Percentiles rank a stretch among this genome's conserved stretches.
phyloP scores from a whole-genome alignment of 2,888 invertebrate species.

The Trachelus iudaicus region DNA sequence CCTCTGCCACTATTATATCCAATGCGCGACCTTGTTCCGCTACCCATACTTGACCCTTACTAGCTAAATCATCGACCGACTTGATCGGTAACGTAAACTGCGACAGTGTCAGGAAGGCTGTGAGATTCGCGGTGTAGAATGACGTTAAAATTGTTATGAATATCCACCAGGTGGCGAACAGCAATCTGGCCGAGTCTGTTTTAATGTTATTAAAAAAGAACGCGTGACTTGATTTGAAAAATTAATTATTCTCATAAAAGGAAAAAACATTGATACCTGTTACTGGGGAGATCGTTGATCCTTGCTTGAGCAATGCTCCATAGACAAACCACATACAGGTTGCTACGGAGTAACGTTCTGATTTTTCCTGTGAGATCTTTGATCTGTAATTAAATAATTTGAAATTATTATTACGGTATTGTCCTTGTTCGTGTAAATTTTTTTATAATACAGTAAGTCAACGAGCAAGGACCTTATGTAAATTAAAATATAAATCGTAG shows the following conservation, averaged over 20 bases:
- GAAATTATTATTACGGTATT: background rate
- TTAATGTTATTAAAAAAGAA: background rate
- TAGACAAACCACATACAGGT: slow-evolving; percentile 90
- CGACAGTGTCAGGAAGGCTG: slow-evolving; percentile 87
- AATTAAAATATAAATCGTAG: slow-evolving; percentile 80
- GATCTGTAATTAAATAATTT: slow-evolving; percentile 32
- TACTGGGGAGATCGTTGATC: slow-evolving; percentile 81
- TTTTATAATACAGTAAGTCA: background rate
- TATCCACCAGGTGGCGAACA: slow-evolving; percentile 93
- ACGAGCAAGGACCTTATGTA: slow-evolving; percentile 67
- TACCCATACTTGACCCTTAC: slow-evolving; percentile 78
- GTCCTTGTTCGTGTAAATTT: background rate
- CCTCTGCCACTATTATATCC: slow-evolving; percentile 66
- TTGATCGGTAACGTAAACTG: slow-evolving; percentile 85
- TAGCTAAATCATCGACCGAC: slow-evolving; percentile 74
- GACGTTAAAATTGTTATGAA: slow-evolving; percentile 88
- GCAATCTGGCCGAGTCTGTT: slow-evolving; percentile 81
- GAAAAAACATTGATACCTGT: slow-evolving; percentile 71
- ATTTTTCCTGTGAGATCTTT: slow-evolving; percentile 70
- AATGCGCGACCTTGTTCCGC: slow-evolving; percentile 77
- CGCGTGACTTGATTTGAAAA: background rate
- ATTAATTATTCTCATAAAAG: background rate
- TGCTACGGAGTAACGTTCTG: slow-evolving; percentile 72
- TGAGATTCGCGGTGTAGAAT: slow-evolving; percentile 91
- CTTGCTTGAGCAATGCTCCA: slow-evolving; percentile 88